A percentile compares a stretch with the other conserved stretches of the same genome.
Conservation (phyloP, 2,888 invertebrate species). For the Endomychus coccineus region DNA sequence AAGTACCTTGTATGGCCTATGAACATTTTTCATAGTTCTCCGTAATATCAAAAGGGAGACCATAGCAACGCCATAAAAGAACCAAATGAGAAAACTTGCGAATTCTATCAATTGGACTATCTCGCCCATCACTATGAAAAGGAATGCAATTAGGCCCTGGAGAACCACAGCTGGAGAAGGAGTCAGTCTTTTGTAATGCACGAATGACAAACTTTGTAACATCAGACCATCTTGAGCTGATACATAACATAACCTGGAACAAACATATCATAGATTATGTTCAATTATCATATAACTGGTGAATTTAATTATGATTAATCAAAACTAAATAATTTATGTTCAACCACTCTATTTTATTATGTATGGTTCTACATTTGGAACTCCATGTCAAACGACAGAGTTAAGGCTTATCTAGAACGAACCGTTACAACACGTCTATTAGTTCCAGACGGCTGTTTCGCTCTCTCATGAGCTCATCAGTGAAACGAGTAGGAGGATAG, state of each 20-base stretch:
- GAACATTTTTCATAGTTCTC: constrained; percentile 57
- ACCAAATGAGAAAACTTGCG: constrained; percentile 81
- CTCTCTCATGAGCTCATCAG: no score
- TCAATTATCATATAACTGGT: no score
- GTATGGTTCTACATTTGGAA: no score
- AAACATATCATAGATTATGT: constrained; percentile 1
- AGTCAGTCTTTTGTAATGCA: constrained; percentile 65
- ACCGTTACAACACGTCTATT: no score
- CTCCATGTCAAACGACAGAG: no score
- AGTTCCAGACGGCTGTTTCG: no score
- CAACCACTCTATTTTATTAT: no score
- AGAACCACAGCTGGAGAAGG: constrained; percentile 77
- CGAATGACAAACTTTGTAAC: constrained; percentile 69
- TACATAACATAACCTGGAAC: constrained; percentile 66
- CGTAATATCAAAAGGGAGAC: constrained; percentile 67
- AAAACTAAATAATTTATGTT: no score
- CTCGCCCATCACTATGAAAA: constrained; percentile 66
- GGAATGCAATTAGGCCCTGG: constrained; percentile 64
- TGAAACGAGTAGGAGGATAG: no score
- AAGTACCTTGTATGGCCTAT: constrained; percentile 62
- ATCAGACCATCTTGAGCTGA: constrained; percentile 77
- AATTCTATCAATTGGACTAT: constrained; percentile 74
- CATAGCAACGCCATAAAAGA: constrained; percentile 80
- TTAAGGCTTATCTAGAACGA: no score
- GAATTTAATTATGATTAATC: no score